A percentile compares a stretch with the other conserved stretches of the same genome.
Conservation (phyloP, 35 echinoderm and acorn worm genomes). For the Lytechinus pictus region DNA sequence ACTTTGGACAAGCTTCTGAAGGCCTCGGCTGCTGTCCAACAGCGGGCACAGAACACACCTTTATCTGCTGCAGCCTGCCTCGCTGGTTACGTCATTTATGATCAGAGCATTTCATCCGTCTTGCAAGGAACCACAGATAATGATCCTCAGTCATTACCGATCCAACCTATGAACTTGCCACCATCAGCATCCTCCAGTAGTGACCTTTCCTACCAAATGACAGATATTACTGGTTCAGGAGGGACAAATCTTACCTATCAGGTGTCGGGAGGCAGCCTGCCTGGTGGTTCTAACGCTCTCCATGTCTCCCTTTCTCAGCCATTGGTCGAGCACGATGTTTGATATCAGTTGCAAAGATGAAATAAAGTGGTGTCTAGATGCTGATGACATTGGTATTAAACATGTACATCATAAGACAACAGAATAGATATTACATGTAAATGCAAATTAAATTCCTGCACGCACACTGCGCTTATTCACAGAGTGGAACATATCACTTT, state of each 20-base stretch:
- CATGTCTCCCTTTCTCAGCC: not conserved
- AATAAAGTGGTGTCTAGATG: not conserved
- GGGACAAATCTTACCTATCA: not conserved
- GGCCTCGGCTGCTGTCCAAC: not conserved
- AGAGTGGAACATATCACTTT: too few relatives aligned
- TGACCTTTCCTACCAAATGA: slow-evolving; percentile 37
- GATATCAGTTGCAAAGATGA: not conserved
- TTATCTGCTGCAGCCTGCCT: not conserved
- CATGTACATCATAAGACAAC: not conserved
- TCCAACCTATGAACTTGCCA: not conserved
- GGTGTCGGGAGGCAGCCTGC: not conserved
- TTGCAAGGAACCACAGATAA: not conserved
- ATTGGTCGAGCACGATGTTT: not conserved
- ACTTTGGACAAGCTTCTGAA: slow-evolving; percentile 22
- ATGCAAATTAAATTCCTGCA: not conserved
- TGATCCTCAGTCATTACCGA: not conserved
- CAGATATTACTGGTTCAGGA: slow-evolving; percentile 4
- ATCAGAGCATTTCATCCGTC: not conserved
- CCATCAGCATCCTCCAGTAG: not conserved
- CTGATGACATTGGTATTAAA: not conserved
- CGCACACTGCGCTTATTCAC: too few relatives aligned
- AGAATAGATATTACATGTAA: not conserved
- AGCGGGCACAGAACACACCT: not conserved
- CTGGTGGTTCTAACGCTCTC: not conserved
- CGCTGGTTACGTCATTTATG: not conserved